phyloP scores from a whole-genome alignment of 2,113 vertebrate species.

The Chaetops frenatus region DNA sequence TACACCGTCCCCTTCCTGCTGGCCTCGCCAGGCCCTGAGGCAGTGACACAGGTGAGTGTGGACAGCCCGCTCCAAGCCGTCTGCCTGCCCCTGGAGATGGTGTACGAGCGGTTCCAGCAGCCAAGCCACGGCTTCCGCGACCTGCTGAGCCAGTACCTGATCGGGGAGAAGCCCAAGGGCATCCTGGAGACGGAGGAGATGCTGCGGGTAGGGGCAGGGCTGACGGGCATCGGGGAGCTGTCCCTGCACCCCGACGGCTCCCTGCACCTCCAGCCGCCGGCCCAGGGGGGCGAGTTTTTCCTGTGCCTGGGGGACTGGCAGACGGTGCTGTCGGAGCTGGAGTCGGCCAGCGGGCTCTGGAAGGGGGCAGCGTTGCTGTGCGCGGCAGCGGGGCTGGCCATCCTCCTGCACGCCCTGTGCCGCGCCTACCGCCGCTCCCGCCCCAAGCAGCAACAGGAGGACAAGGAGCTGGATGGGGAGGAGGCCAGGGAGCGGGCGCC shows the following conservation, averaged over 20 bases:
- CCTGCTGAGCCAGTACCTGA: constrained; percentile 80
- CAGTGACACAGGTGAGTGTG: constrained; percentile 61
- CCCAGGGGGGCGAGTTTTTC: constrained; percentile 71
- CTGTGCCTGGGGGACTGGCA: constrained; percentile 78
- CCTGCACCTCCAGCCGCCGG: constrained; percentile 76
- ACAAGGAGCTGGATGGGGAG: constrained; percentile 40
- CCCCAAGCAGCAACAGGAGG: constrained; percentile 46
- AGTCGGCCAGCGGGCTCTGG: constrained; percentile 66
- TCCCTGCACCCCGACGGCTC: constrained; percentile 72
- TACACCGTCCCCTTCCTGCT: constrained; percentile 78
- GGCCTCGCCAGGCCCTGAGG: not conserved
- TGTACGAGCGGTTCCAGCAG: constrained; percentile 84
- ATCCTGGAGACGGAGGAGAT: constrained; percentile 87
- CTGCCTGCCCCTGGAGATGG: constrained; percentile 72
- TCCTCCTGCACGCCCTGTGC: constrained; percentile 67
- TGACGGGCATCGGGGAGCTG: constrained; percentile 81
- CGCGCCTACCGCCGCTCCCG: constrained; percentile 64
- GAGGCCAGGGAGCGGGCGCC: not conserved
- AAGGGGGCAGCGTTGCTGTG: constrained; percentile 59
- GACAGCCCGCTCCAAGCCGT: constrained; percentile 74
- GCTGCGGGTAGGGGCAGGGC: constrained; percentile 78
- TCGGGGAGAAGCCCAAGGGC: constrained; percentile 85
- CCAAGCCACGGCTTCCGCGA: constrained; percentile 71
- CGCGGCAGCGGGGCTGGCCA: constrained; percentile 34
- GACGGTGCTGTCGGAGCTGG: constrained; percentile 66